Conservation (phyloP, 2,113 vertebrate species). For the Ochotona princeps region DNA sequence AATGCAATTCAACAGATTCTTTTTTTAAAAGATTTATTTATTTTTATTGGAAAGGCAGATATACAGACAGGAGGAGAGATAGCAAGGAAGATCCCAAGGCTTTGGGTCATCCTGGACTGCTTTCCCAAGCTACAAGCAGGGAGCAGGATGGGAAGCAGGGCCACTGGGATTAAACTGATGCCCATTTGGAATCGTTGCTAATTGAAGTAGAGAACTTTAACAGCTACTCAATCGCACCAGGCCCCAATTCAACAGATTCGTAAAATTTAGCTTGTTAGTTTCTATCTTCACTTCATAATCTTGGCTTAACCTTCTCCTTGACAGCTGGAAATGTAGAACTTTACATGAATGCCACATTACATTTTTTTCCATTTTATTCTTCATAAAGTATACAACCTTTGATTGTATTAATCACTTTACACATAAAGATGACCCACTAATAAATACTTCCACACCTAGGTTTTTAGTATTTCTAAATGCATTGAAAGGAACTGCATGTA, state of each 20-base stretch:
- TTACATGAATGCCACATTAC: neutral
- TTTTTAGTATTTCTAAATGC: neutral
- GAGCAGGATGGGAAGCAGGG: too few species aligned
- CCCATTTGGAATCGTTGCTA: too few species aligned
- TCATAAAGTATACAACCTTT: neutral
- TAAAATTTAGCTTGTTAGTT: neutral
- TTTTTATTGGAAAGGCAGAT: too few species aligned
- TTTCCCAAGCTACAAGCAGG: too few species aligned
- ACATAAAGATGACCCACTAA: neutral
- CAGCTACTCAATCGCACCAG: too few species aligned
- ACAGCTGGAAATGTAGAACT: neutral
- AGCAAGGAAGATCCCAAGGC: too few species aligned
- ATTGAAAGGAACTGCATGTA: neutral
- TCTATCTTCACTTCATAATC: neutral
- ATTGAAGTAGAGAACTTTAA: too few species aligned
- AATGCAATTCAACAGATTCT: neutral
- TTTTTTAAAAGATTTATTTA: neutral
- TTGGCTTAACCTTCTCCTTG: neutral
- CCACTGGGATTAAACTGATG: too few species aligned
- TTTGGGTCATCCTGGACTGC: too few species aligned
- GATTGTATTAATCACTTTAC: neutral
- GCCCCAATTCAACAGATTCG: neutral
- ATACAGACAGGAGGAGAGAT: too few species aligned
- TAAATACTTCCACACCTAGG: neutral
- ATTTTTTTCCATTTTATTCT: neutral